Conservation (phyloP, 2,797 vertebrate species). For the Leuciscus waleckii region DNA sequence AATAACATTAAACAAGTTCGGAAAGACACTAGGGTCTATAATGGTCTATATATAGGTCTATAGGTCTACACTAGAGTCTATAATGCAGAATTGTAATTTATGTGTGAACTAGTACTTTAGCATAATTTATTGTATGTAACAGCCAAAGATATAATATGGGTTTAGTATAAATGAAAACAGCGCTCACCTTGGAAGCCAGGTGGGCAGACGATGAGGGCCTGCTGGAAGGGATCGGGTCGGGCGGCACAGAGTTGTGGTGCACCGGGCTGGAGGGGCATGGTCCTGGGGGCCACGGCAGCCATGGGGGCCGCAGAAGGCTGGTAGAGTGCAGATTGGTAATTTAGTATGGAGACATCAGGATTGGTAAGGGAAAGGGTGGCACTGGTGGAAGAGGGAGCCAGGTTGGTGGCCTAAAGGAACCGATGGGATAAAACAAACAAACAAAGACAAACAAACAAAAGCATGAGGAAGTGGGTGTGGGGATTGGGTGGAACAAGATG, state of each 20-base stretch:
- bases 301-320: constrained; percentile 96
- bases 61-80: no score
- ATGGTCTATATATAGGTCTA: no score
- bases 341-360: constrained; percentile 97
- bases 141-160: neutral
- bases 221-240: constrained; percentile 98
- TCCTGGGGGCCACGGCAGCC: constrained; percentile 96
- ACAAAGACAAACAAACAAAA: constrained; percentile 66
- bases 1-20: no score
- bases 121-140: neutral
- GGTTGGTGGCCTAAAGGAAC: constrained; percentile 91
- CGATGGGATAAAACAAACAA: constrained; percentile 81
- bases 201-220: constrained; percentile 98
- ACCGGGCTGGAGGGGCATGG: constrained; percentile 93
- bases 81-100: neutral
- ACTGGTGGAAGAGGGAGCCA: constrained; percentile 96
- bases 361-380: constrained; percentile 97
- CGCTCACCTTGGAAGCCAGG: constrained; percentile 97
- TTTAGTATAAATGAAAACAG: neutral
- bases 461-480: constrained; percentile 64
- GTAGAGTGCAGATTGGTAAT: constrained; percentile 98
- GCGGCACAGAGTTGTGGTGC: constrained; percentile 92
- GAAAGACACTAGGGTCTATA: neutral
- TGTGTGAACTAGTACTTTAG: neutral
- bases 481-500: constrained; percentile 30